Conservation (phyloP, 2,797 vertebrate genomes). For the Apogon hyalosoma region DNA sequence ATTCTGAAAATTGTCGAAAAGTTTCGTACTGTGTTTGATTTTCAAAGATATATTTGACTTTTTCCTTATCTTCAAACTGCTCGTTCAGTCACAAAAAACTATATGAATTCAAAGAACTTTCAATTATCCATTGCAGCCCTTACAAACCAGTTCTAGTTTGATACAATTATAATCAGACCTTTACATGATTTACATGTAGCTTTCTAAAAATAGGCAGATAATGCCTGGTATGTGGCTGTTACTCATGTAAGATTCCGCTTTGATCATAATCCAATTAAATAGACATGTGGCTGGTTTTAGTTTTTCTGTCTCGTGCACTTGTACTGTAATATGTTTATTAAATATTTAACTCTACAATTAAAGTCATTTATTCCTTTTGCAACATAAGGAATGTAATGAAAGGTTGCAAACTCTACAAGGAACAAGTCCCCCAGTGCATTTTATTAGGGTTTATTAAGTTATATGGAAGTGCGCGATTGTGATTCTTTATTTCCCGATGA, state of each 20-base stretch:
- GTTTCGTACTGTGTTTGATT: conserved; percentile 38
- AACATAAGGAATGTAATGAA: not conserved
- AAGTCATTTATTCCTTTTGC: not conserved
- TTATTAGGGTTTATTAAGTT: too few relatives aligned
- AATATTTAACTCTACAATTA: not conserved
- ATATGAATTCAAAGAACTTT: too few relatives aligned
- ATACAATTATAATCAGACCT: not conserved
- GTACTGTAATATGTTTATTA: not conserved
- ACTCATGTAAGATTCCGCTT: not conserved
- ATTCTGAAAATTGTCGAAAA: conserved; percentile 34
- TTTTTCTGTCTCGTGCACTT: not conserved
- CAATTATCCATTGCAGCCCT: too few relatives aligned
- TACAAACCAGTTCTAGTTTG: not conserved
- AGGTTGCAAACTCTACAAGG: not conserved
- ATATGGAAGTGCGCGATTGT: too few relatives aligned
- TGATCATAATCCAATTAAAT: not conserved
- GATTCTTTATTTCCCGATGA: too few relatives aligned
- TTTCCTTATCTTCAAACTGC: conserved; percentile 17
- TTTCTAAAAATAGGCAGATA: not conserved
- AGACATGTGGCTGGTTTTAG: not conserved
- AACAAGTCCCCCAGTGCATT: too few relatives aligned
- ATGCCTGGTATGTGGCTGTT: not conserved
- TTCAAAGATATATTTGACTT: not conserved
- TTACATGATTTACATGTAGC: too few relatives aligned
- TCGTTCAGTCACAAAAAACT: not conserved